phyloP scores from a whole-genome alignment of 92 coral and sea anemone species.

The Chrysogorgia sp. region DNA sequence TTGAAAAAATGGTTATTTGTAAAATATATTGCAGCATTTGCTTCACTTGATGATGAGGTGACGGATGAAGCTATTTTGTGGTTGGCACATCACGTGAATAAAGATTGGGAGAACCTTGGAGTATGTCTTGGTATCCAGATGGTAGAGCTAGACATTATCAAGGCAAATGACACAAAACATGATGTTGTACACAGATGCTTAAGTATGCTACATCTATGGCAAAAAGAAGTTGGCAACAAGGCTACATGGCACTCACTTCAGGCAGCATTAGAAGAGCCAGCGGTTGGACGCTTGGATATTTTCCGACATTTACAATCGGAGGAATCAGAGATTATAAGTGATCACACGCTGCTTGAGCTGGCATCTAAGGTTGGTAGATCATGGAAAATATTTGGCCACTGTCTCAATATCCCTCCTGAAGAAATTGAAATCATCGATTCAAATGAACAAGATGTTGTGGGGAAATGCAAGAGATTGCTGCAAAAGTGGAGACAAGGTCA shows the following conservation, averaged over 20 bases:
- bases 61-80: background rate
- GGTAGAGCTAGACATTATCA: background rate
- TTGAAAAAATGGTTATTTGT: no score
- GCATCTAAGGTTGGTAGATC: background rate
- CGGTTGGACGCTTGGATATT: constrained; percentile 13
- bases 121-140: background rate
- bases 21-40: background rate
- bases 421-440: background rate
- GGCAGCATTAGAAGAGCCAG: background rate
- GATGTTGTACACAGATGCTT: background rate
- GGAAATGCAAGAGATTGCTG: background rate
- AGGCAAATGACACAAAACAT: background rate
- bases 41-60: constrained; percentile 16
- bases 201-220: background rate
- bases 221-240: background rate
- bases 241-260: background rate
- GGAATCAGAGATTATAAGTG: background rate
- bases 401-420: background rate
- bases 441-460: background rate
- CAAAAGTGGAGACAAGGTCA: constrained; percentile 1
- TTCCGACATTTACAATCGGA: background rate
- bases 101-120: constrained; percentile 5
- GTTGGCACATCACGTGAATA: constrained; percentile 7
- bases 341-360: background rate
- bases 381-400: background rate